phyloP scores from a whole-genome alignment of 2,113 vertebrate genomes.

The Uropsilus gracilis region DNA sequence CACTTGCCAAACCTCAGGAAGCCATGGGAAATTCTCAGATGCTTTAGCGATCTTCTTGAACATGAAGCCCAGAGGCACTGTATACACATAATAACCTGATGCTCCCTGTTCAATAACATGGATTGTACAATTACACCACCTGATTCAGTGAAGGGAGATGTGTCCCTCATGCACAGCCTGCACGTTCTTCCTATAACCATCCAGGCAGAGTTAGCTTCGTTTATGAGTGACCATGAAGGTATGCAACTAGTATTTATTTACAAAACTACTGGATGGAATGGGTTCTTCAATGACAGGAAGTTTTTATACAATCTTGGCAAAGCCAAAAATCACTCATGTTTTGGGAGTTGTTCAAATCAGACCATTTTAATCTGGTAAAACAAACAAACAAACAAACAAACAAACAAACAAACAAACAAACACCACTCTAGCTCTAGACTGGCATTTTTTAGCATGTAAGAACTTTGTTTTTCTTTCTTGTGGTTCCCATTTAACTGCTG shows the following conservation, averaged over 20 bases:
- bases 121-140: background rate
- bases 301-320: background rate
- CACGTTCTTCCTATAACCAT: background rate
- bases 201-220: background rate
- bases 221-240: background rate
- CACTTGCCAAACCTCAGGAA: background rate
- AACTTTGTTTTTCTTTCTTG: background rate
- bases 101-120: background rate
- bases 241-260: background rate
- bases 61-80: background rate
- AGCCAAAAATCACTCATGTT: background rate
- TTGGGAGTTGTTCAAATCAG: background rate
- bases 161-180: background rate
- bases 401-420: background rate
- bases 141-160: background rate
- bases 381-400: background rate
- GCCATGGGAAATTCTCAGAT: background rate
- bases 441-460: background rate
- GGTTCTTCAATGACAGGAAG: background rate
- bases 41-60: background rate
- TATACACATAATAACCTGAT: background rate
- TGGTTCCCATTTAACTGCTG: background rate
- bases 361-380: background rate
- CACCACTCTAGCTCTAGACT: too few relatives aligned
- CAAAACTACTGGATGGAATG: background rate